A percentile compares a stretch with the other conserved stretches of the same genome.
Conservation (phyloP, 2,888 invertebrate species). For the Drosophila sordidapex region DNA sequence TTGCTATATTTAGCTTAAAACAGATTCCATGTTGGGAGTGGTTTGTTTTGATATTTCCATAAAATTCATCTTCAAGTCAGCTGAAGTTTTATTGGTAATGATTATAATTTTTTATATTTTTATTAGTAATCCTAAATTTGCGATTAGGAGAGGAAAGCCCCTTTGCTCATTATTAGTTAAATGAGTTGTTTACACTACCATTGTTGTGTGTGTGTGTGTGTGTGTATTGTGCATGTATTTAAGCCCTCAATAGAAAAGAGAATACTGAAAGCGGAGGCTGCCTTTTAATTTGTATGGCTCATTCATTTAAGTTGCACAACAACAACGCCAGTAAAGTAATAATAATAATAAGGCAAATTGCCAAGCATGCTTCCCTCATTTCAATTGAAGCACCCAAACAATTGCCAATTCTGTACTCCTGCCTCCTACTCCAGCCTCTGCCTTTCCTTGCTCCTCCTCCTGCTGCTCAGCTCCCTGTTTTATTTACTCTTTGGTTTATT, state of each 20-base stretch:
- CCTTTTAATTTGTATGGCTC: constrained; percentile 59
- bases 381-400: constrained; percentile 55
- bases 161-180: constrained; percentile 56
- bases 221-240: constrained; percentile 3
- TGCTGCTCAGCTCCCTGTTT: background rate
- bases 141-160: constrained; percentile 2
- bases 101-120: constrained; percentile 7
- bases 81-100: background rate
- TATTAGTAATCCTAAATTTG: constrained; percentile 6
- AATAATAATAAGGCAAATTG: constrained; percentile 61
- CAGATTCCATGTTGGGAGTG: background rate
- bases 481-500: constrained; percentile 6
- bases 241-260: background rate
- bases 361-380: constrained; percentile 32
- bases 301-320: constrained; percentile 61
- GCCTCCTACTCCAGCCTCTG: background rate
- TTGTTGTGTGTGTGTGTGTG: constrained; percentile 3
- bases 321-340: constrained; percentile 20
- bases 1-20: background rate
- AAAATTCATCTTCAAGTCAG: background rate
- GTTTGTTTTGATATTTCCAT: background rate
- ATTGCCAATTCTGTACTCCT: constrained; percentile 10
- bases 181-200: constrained; percentile 40
- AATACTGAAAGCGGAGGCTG: constrained; percentile 29
- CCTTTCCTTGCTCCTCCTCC: background rate